phyloP scores from a whole-genome alignment of 1,140 invertebrate genomes.

The Goniozus legneri region DNA sequence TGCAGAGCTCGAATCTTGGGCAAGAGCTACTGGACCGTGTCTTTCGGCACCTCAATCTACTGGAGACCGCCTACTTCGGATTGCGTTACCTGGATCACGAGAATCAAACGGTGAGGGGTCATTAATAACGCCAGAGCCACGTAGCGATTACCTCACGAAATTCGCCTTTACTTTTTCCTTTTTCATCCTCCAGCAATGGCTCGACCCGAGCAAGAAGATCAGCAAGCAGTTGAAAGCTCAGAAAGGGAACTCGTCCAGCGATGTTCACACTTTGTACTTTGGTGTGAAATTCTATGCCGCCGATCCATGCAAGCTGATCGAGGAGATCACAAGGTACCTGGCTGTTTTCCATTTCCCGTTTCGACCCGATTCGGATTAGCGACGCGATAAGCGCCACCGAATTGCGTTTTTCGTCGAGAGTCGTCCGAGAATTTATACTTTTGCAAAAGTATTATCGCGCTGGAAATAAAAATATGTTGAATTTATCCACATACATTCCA shows the following conservation, averaged over 20 bases:
- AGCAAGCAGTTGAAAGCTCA: slow-evolving; percentile 74
- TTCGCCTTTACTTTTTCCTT: too few species aligned
- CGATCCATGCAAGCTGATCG: slow-evolving; percentile 91
- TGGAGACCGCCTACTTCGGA: slow-evolving; percentile 92
- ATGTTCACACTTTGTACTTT: slow-evolving; percentile 91
- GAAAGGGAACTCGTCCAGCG: slow-evolving; percentile 60
- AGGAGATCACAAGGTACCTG: slow-evolving; percentile 90
- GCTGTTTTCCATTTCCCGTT: too few species aligned
- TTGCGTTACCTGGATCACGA: slow-evolving; percentile 82
- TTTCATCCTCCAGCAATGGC: slow-evolving; percentile 75
- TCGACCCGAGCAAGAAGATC: slow-evolving; percentile 81
- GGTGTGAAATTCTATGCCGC: slow-evolving; percentile 98
- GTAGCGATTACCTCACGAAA: too few species aligned
- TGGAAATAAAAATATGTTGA: too few species aligned
- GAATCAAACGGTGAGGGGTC: slow-evolving; percentile 76
- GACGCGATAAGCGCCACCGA: too few species aligned
- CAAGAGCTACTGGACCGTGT: slow-evolving; percentile 85
- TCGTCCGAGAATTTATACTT: too few species aligned
- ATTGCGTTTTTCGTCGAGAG: too few species aligned
- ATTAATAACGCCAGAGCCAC: too few species aligned
- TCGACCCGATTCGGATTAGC: too few species aligned
- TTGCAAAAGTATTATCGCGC: too few species aligned
- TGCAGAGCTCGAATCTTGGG: slow-evolving; percentile 77
- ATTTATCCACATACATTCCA: too few species aligned
- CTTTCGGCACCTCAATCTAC: slow-evolving; percentile 82